Conservation (phyloP, 37 sponge, comb jelly and placozoan species). For the Tethya wilhelma region DNA sequence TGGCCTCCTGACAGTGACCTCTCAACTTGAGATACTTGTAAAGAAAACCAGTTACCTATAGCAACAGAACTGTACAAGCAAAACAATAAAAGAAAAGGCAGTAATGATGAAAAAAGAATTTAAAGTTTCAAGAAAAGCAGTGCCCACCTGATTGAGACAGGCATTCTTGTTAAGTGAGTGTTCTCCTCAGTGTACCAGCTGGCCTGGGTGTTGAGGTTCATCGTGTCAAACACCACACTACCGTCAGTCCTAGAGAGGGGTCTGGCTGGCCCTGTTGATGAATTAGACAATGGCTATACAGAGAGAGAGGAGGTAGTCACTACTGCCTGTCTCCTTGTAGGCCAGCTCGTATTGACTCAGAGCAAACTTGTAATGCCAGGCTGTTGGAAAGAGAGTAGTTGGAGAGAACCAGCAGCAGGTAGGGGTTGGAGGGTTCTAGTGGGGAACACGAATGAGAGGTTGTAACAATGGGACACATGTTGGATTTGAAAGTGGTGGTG, state of each 20-base stretch:
- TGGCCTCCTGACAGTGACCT: constrained; percentile 80
- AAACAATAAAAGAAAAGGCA: too few relatives aligned
- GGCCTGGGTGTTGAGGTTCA: constrained; percentile 71
- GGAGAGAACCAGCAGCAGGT: too few relatives aligned
- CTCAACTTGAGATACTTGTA: constrained; percentile 63
- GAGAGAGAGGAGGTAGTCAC: constrained; percentile 51
- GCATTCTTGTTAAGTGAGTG: too few relatives aligned
- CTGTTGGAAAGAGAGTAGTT: constrained; percentile 29
- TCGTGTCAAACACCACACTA: constrained; percentile 49
- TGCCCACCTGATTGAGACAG: too few relatives aligned
- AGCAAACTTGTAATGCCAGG: constrained; percentile 59
- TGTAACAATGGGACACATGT: too few relatives aligned
- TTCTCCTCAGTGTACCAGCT: constrained; percentile 55
- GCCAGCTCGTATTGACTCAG: constrained; percentile 62
- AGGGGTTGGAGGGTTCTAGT: too few relatives aligned
- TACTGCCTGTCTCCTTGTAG: neutral
- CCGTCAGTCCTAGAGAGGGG: constrained; percentile 52
- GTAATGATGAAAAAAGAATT: too few relatives aligned
- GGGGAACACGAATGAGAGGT: too few relatives aligned
- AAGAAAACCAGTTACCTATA: constrained; percentile 73
- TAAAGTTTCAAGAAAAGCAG: too few relatives aligned
- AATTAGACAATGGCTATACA: constrained; percentile 65
- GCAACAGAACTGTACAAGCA: neutral
- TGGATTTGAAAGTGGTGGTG: too few relatives aligned
- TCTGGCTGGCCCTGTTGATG: constrained; percentile 52